Evolutionary conservation across 1,140 invertebrate species (phyloP).

Genomic region (Wiebesia pumilae): DNA sequence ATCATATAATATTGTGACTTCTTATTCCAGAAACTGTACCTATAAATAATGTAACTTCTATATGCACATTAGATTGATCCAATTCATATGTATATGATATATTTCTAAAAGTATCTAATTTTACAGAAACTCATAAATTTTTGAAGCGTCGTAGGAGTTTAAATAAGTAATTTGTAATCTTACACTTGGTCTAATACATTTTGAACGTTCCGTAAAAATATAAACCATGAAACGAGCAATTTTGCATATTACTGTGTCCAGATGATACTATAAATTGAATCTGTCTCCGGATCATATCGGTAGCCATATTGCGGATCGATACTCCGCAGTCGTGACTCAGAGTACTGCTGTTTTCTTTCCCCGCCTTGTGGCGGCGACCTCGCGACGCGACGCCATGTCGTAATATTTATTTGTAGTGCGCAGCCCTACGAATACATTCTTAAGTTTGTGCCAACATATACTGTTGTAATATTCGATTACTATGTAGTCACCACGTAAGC

Average conservation of each 20-base stretch:
- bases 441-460: background rate
- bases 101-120: too few species aligned
- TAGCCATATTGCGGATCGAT: slow-evolving; percentile 45
- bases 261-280: background rate
- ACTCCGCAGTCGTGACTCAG: slow-evolving; percentile 41
- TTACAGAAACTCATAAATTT: too few species aligned
- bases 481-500: background rate
- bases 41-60: background rate
- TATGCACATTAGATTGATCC: too few species aligned
- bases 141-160: too few species aligned
- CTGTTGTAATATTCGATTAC: background rate
- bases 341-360: slow-evolving; percentile 22
- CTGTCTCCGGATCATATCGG: background rate
- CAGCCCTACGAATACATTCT: background rate
- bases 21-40: background rate
- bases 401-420: background rate
- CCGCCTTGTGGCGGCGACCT: background rate
- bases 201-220: too few species aligned
- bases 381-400: background rate
- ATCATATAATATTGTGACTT: too few species aligned
- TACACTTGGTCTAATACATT: too few species aligned
- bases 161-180: too few species aligned
- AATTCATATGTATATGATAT: too few species aligned
- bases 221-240: too few species aligned
- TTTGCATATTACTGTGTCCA: background rate